These are phyloP conservation scores for Arbacia lixula DNA, from an alignment of 53 echinoderm and acorn worm genomes.

Conservation along the genomic window DNA sequence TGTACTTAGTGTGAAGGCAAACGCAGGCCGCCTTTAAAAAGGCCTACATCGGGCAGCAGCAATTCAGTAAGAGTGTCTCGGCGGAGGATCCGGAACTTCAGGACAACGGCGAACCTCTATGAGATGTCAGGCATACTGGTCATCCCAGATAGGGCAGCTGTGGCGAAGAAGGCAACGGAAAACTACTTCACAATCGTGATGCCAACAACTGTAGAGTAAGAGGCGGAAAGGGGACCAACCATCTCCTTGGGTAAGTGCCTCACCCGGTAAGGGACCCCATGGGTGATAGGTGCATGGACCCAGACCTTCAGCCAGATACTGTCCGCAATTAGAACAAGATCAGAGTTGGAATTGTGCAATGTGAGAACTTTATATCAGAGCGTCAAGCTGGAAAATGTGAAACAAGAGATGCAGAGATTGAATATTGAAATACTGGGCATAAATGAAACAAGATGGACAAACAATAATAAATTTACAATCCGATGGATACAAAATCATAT, in stretches of 20 bases:
- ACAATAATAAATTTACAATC: too few species aligned
- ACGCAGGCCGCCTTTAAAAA: not conserved
- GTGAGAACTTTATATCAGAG: conserved; percentile 17
- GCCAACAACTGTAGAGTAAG: conserved; percentile 3
- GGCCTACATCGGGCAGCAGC: conserved; percentile 27
- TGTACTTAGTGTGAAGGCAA: not conserved
- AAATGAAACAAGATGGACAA: conserved; percentile 33
- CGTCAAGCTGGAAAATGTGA: conserved; percentile 20
- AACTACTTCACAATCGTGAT: conserved; percentile 14
- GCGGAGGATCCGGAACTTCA: conserved; percentile 14
- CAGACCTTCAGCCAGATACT: conserved; percentile 25
- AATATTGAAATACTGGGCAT: conserved; percentile 6
- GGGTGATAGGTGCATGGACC: conserved; percentile 8
- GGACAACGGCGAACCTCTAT: conserved; percentile 20
- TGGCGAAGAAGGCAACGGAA: conserved; percentile 37
- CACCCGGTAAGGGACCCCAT: conserved; percentile 34
- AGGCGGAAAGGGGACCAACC: not conserved
- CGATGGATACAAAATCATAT: too few species aligned
- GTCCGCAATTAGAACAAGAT: not conserved
- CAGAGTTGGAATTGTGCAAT: not conserved
- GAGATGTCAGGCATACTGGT: not conserved
- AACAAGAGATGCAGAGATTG: conserved; percentile 2
- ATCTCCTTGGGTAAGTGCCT: not conserved
- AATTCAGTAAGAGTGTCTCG: conserved; percentile 7
- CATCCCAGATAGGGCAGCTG: conserved; percentile 9